A percentile compares a stretch with the other conserved stretches of the same genome.
These are phyloP conservation scores for Todus mexicanus DNA, from an alignment of 2,797 vertebrate species.

Conservation along the genomic window DNA sequence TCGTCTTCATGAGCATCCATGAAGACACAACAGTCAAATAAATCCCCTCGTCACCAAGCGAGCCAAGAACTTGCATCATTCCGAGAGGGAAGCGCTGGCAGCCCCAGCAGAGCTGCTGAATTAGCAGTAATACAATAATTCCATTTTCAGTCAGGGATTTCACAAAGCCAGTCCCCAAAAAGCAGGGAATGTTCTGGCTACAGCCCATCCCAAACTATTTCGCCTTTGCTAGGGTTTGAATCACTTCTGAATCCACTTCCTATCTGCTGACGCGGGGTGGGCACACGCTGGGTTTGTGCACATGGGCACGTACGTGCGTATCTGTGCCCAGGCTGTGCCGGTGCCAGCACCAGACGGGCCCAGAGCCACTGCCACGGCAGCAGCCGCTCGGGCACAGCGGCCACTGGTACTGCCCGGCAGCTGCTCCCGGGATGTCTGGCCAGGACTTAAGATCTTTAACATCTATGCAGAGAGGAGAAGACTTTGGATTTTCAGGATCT, in stretches of 20 bases:
- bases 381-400: not conserved
- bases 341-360: not conserved
- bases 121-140: not conserved
- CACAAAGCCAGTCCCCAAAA: not conserved
- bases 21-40: not conserved
- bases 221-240: not conserved
- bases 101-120: not conserved
- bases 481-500: not conserved
- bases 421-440: not conserved
- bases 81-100: not conserved
- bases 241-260: not conserved
- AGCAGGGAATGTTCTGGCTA: not conserved
- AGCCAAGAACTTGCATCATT: not conserved
- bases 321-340: not conserved
- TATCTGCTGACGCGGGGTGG: fast-evolving
- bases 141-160: not conserved
- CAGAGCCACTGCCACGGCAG: not conserved
- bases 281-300: not conserved
- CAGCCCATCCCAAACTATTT: not conserved
- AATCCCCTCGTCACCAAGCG: not conserved
- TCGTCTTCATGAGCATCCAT: not conserved
- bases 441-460: not conserved
- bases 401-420: not conserved
- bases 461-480: not conserved
- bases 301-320: fast-evolving